phyloP scores from a whole-genome alignment of 2,113 vertebrate species.

The Xenus cinereus region DNA sequence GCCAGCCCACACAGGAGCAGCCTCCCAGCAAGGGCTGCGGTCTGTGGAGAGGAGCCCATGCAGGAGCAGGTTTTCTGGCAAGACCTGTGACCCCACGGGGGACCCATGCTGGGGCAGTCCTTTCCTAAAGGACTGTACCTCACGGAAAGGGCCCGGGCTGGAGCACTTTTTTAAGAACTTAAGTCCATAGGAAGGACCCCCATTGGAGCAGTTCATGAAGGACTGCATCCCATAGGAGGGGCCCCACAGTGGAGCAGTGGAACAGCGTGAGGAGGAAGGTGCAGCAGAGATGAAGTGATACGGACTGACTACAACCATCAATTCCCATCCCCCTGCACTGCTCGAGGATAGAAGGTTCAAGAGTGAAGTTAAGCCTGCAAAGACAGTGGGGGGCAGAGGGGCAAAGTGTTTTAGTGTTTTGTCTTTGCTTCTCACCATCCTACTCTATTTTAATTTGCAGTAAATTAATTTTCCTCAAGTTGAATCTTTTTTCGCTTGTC shows the following conservation, averaged over 20 bases:
- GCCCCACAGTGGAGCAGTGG: not conserved
- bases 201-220: not conserved
- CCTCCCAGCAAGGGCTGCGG: not conserved
- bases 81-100: not conserved
- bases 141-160: not conserved
- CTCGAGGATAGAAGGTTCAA: rapidly evolving
- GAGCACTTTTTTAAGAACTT: not conserved
- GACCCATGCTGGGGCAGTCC: not conserved
- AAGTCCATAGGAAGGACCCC: too few species aligned
- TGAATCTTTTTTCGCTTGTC: not conserved
- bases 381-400: not conserved
- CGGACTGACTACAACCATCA: not conserved
- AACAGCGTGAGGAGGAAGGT: not conserved
- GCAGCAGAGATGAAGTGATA: not conserved
- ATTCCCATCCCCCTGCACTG: too few species aligned
- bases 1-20: not conserved
- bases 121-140: not conserved
- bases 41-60: rapidly evolving
- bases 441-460: not conserved
- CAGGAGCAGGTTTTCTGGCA: not conserved
- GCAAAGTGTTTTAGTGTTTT: not conserved
- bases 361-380: not conserved
- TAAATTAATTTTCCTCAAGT: not conserved
- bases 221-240: not conserved
- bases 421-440: not conserved